Evolutionary conservation across 2,888 invertebrate species (phyloP).

Genomic region (Falcaria lacertinaria): DNA sequence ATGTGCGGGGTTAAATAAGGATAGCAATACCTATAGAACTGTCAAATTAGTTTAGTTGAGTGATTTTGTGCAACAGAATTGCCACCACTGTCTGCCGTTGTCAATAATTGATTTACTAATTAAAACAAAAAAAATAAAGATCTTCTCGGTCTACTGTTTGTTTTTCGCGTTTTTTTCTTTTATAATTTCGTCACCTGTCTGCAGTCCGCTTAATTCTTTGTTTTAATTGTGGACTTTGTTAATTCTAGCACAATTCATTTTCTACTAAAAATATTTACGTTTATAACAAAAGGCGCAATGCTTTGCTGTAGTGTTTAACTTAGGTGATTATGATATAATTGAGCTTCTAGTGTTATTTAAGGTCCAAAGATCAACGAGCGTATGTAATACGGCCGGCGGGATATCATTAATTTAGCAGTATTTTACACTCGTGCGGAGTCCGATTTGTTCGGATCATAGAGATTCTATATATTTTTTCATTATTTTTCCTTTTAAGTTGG

Average conservation of each 20-base stretch:
- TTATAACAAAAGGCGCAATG: slow-evolving; percentile 40
- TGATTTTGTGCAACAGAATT: too few relatives aligned
- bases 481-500: slow-evolving; percentile 46
- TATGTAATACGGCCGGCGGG: slow-evolving; percentile 52
- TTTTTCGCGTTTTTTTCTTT: too few relatives aligned
- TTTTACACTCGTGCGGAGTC: slow-evolving; percentile 26
- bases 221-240: too few relatives aligned
- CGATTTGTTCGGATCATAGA: slow-evolving; percentile 31
- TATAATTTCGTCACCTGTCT: not conserved
- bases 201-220: slow-evolving; percentile 26
- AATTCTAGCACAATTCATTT: slow-evolving; percentile 51
- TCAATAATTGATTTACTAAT: too few relatives aligned
- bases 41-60: too few relatives aligned
- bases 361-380: slow-evolving; percentile 67
- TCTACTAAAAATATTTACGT: slow-evolving; percentile 45
- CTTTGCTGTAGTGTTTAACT: slow-evolving; percentile 57
- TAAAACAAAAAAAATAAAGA: too few relatives aligned
- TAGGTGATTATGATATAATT: slow-evolving; percentile 47
- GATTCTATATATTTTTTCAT: slow-evolving; percentile 30
- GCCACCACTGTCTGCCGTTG: too few relatives aligned
- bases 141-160: too few relatives aligned
- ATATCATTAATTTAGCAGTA: slow-evolving; percentile 58
- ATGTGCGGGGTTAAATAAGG: too few relatives aligned
- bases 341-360: slow-evolving; percentile 66
- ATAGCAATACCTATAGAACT: too few relatives aligned